Evolutionary conservation across 2,113 vertebrate species (phyloP), one percentile per base, ranked within the genome.

Genomic region (Polypterus senegalus): DNA sequence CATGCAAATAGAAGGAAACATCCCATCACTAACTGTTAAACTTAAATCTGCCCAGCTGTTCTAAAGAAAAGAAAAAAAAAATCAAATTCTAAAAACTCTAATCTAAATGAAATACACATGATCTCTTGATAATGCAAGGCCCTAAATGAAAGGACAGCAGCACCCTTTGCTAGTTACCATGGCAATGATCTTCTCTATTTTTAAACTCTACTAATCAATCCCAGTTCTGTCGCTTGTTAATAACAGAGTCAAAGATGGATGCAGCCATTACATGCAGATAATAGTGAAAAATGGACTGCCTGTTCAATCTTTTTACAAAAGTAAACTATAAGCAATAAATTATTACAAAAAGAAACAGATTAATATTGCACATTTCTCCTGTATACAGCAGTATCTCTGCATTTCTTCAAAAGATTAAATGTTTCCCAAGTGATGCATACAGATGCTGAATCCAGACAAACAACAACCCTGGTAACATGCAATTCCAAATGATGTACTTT

Each of bases 171-270:
- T 67, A 66, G 82, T 87, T 82, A 76, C 82, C 72, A 84, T 85
- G 83, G 86, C 81, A 83, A 87, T 81, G 63, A 65, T 75, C 79
- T 66, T 71, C 69, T 85, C 83, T 87, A 87, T 86, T 87, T 86
- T 87, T 86, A 84, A 82, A 81, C 79, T 56, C 80, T 76, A 79
- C 82, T 87, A 87, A 86, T 87, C 83, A 87, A 87, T 87, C 84
- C 79, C 74, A 82, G 77, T 70, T 86, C 77, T 84, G 73, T 79
- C 82, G 81, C 84, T 9, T 9, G 46, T 65, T 57, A 43, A 48
- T 54, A 47, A 56, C 44, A 63, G 57, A 57, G 67, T 59, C 68
- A 61, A 59, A 61, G 66, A 64, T 66, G 72, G 54, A 63, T 68
- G 63, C 61, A 57, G 58, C 27, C 27, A 27, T 27, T 27, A 27